Percentiles rank a stretch among this genome's conserved stretches.
Conservation (phyloP, 2,797 vertebrate species). For the Leptodactylus fallax region DNA sequence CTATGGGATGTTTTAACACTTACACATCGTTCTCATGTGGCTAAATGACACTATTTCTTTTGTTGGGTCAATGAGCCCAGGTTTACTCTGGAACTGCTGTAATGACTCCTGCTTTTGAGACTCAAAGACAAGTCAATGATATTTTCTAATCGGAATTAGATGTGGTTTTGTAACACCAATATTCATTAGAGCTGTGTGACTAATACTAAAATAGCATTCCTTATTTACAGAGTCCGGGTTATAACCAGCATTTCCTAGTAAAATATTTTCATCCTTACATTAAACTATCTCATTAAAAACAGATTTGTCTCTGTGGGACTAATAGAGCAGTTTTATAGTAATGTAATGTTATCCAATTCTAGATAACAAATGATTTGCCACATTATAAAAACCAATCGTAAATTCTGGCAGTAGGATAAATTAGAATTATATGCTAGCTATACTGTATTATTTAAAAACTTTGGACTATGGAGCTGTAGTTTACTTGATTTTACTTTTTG, state of each 20-base stretch:
- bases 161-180: background rate
- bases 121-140: background rate
- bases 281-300: conserved; percentile 27
- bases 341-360: background rate
- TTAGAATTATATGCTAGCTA: background rate
- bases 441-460: background rate
- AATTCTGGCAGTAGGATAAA: background rate
- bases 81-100: too few relatives aligned
- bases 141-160: background rate
- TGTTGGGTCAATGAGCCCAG: too few relatives aligned
- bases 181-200: background rate
- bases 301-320: background rate
- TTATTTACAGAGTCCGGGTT: background rate
- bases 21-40: background rate
- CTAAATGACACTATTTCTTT: too few relatives aligned
- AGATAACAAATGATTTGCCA: conserved; percentile 9
- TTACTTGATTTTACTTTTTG: background rate
- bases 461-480: background rate
- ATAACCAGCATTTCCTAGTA: background rate
- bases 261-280: conserved; percentile 22
- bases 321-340: background rate
- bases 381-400: background rate
- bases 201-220: background rate
- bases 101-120: background rate
- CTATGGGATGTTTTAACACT: background rate